These are phyloP conservation scores for Arbacia lixula DNA, from an alignment of 53 echinoderm and acorn worm species.

Conservation along the genomic window DNA sequence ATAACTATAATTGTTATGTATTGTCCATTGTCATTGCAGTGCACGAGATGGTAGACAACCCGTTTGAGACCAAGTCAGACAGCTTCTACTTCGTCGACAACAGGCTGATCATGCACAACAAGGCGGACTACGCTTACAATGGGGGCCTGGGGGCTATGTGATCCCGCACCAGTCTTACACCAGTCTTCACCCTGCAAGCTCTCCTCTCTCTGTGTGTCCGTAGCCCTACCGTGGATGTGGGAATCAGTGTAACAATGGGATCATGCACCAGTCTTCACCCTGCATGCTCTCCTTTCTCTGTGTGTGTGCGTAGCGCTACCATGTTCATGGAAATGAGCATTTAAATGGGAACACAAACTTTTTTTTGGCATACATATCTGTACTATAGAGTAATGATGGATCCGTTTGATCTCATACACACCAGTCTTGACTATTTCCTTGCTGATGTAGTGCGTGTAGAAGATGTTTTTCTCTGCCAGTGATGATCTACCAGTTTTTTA, in stretches of 20 bases:
- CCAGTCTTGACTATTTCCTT: too few relatives aligned
- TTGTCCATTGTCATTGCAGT: slow-evolving; percentile 75
- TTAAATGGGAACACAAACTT: too few relatives aligned
- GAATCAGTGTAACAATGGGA: slow-evolving; percentile 10
- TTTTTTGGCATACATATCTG: too few relatives aligned
- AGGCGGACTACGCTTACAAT: slow-evolving; percentile 99
- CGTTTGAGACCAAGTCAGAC: slow-evolving; percentile 97
- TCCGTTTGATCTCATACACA: too few relatives aligned
- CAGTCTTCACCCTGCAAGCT: slow-evolving; percentile 3
- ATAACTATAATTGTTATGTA: too few relatives aligned
- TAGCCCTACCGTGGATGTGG: slow-evolving; percentile 13
- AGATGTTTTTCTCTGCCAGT: too few relatives aligned
- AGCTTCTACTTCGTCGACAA: slow-evolving; percentile 99
- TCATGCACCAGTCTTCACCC: background rate
- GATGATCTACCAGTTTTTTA: too few relatives aligned
- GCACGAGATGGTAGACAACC: slow-evolving; percentile 96
- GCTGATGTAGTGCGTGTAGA: too few relatives aligned
- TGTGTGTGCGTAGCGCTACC: background rate
- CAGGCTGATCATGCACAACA: slow-evolving; percentile 99
- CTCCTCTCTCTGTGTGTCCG: slow-evolving; percentile 15
- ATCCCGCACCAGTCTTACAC: slow-evolving; percentile 45
- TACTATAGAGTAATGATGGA: too few relatives aligned
- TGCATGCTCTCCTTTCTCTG: background rate
- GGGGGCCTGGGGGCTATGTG: slow-evolving; percentile 99
- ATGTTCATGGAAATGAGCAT: background rate